A percentile compares a stretch with the other conserved stretches of the same genome.
These are phyloP conservation scores for Gallinago undulata DNA, from an alignment of 2,113 vertebrate species.

Conservation along the genomic window DNA sequence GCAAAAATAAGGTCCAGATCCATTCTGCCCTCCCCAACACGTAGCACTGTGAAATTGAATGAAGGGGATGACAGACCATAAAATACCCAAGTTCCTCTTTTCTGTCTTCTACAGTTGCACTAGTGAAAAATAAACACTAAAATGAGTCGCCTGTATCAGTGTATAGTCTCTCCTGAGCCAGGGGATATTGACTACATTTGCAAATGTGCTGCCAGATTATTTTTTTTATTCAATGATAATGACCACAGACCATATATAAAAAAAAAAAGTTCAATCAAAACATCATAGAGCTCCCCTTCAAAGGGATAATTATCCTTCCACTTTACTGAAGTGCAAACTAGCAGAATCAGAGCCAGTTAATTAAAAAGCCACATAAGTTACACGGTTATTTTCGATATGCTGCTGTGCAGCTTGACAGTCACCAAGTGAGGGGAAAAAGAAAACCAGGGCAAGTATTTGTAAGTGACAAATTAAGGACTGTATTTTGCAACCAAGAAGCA, in stretches of 20 bases:
- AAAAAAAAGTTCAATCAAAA: neutral
- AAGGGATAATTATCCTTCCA: neutral
- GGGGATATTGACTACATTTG: neutral
- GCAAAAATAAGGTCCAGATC: neutral
- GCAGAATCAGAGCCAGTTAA: neutral
- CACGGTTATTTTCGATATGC: neutral
- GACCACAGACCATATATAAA: neutral
- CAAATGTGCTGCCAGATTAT: neutral
- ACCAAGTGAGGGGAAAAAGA: neutral
- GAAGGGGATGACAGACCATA: neutral
- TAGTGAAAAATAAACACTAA: neutral
- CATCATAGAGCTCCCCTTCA: neutral
- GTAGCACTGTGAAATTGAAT: accelerated
- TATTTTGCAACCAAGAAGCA: neutral
- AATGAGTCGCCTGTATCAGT: neutral
- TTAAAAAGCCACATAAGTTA: neutral
- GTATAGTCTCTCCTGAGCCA: neutral
- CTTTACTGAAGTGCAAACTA: neutral
- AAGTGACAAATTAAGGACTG: neutral
- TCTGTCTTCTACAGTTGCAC: neutral
- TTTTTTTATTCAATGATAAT: neutral
- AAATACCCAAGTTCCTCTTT: neutral
- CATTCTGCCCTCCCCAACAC: accelerated
- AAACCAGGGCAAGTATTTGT: neutral
- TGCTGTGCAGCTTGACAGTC: neutral